These are phyloP conservation scores for Machimus atricapillus DNA, from an alignment of 2,888 invertebrate species.

Conservation along the genomic window DNA sequence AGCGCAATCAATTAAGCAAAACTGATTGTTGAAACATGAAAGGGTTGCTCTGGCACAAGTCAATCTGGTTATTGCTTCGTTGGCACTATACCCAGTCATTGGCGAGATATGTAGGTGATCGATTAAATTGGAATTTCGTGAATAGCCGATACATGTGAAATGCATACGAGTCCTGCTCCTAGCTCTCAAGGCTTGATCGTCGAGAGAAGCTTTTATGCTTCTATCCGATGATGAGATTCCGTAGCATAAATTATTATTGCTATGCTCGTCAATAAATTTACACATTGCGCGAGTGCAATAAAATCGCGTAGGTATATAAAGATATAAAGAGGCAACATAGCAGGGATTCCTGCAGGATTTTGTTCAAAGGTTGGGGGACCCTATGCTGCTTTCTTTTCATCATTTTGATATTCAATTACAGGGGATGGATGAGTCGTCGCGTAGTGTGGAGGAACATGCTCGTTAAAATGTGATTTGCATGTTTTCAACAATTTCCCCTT, in stretches of 20 bases:
- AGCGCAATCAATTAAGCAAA: conserved; percentile 33
- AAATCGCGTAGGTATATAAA: not conserved
- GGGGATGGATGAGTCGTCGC: not conserved
- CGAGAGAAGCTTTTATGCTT: not conserved
- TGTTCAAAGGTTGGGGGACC: not conserved
- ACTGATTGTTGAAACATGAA: conserved; percentile 36
- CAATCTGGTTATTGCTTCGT: not conserved
- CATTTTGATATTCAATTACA: conserved; percentile 39
- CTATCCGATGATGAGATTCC: not conserved
- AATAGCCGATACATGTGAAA: not conserved
- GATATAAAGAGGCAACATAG: not conserved
- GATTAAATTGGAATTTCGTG: conserved; percentile 35
- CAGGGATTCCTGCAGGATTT: not conserved
- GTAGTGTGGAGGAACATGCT: conserved; percentile 22
- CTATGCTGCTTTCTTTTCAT: conserved; percentile 14
- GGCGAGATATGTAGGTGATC: conserved; percentile 21
- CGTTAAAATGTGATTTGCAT: conserved; percentile 42
- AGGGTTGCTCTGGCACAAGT: conserved; percentile 25
- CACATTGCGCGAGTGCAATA: not conserved
- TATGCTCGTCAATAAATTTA: not conserved
- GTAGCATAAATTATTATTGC: conserved; percentile 28
- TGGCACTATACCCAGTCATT: not conserved
- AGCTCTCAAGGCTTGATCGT: not conserved
- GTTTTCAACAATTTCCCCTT: conserved; percentile 28
- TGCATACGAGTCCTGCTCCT: not conserved